Base-by-base conservation (phyloP, 2,888 invertebrate species). In the Baccha elongata region DNA sequence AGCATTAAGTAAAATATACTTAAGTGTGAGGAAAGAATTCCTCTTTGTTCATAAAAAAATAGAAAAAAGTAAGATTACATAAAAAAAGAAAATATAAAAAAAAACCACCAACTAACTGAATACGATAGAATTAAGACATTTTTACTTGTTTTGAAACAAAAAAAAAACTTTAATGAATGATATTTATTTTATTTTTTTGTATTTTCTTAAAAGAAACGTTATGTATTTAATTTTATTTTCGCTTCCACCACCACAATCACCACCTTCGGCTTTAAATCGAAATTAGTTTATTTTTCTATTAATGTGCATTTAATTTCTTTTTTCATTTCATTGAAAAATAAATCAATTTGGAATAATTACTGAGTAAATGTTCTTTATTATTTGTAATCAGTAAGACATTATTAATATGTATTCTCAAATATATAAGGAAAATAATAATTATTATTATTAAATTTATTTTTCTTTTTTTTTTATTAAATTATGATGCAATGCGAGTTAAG, bases 41-140 rank as follows among this genome's bases (percentile, higher is more conserved):
- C 55, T 75, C 55, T 23, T 52, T 76, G 69, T 75, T 69, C 44
- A 80, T 80, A 74, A 40, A 40, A 11, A 37, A 37, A 17, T 75
- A 80, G 50, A 29, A 40, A 13, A 26, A 75, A 81, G 71, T 13
- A 37, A 64, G 48, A 35, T 1, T 21, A 55, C 10, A 21, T 10
- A 42, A 37, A 19, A 60, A 17, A 73, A 50, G 40, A 32, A 44
- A 68, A 26, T 29, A 46, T 62, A 67, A 32, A 15, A 21, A 42
- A 76, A 76, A 83, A 83, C 83, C 83, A 83, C 83, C 83, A 78
- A 78, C 76, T 83, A 81, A 80, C 69, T 80, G 50, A 76, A 81
- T 81, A 76, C 71, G 81, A 76, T 53, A 81, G 76, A 40, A 62
- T 67, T 81, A 81, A 81, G 81, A 62, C 10, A 71, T 67, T 62